These are phyloP conservation scores for Globodera rostochiensis DNA, from an alignment of 1,140 invertebrate species.

Conservation along the genomic window DNA sequence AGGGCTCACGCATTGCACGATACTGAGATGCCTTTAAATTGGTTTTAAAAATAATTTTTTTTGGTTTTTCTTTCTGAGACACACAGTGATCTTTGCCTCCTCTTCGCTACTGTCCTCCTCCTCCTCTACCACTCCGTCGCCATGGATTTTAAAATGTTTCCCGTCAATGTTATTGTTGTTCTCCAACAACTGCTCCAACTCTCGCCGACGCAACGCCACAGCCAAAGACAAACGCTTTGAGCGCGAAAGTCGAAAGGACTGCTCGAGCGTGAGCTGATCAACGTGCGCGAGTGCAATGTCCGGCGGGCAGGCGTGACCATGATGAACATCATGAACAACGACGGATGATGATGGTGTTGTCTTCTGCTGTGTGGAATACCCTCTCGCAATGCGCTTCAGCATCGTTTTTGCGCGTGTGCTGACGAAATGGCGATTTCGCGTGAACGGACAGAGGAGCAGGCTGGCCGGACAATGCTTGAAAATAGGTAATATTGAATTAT, in stretches of 20 bases:
- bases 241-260: slow-evolving; percentile 12
- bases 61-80: neutral
- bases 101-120: slow-evolving; percentile 27
- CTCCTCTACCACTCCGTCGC: neutral
- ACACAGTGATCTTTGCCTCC: slow-evolving; percentile 5
- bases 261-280: slow-evolving; percentile 13
- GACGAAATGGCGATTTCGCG: slow-evolving; percentile 19
- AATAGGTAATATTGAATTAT: too few species aligned
- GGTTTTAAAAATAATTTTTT: neutral
- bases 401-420: slow-evolving; percentile 6
- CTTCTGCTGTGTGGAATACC: too few species aligned
- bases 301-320: neutral
- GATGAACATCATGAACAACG: too few species aligned
- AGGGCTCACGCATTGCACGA: slow-evolving; percentile 19
- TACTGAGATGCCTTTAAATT: slow-evolving; percentile 9
- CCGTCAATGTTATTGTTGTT: neutral
- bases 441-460: slow-evolving; percentile 20
- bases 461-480: slow-evolving; percentile 11
- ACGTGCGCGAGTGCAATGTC: slow-evolving; percentile 20
- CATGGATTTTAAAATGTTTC: neutral
- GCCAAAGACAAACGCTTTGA: neutral
- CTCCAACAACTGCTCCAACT: slow-evolving; percentile 1
- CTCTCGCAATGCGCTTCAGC: slow-evolving; percentile 12
- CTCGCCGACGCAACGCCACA: neutral
- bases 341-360: too few species aligned